Conservation (phyloP, 2,113 vertebrate species). For the Cepphus grylle region DNA sequence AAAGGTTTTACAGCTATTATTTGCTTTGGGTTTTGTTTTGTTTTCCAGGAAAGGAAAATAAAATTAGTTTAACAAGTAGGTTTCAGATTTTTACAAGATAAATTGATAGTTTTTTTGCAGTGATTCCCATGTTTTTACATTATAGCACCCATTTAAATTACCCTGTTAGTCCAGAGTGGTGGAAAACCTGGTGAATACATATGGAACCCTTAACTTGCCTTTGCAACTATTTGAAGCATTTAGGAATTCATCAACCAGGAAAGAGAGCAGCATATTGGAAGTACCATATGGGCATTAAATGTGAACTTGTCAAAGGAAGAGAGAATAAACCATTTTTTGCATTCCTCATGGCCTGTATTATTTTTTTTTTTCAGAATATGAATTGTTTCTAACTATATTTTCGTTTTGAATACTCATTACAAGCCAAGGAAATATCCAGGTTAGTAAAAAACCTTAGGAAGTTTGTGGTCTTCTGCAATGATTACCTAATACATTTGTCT, state of each 20-base stretch:
- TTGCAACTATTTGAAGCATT: conserved; percentile 48
- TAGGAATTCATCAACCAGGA: conserved; percentile 60
- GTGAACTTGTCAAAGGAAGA: conserved; percentile 64
- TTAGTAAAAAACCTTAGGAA: conserved; percentile 39
- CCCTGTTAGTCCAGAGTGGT: conserved; percentile 31
- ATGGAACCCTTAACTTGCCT: conserved; percentile 46
- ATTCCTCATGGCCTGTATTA: neutral
- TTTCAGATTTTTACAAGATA: conserved; percentile 60
- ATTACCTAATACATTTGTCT: conserved; percentile 71
- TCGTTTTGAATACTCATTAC: conserved; percentile 40
- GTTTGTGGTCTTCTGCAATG: conserved; percentile 14
- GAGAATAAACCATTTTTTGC: conserved; percentile 57
- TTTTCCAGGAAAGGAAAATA: conserved; percentile 66
- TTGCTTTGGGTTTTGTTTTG: conserved; percentile 51
- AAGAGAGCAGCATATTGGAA: conserved; percentile 63
- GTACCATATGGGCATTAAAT: conserved; percentile 70
- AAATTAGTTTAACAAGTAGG: conserved; percentile 66
- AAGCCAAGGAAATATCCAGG: conserved; percentile 37
- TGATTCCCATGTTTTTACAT: conserved; percentile 57
- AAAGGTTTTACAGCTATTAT: conserved; percentile 44
- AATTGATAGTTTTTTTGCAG: conserved; percentile 22
- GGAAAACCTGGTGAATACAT: conserved; percentile 53
- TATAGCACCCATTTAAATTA: conserved; percentile 53
- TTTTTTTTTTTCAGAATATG: neutral
- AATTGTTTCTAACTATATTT: conserved; percentile 53